Evolutionary conservation across 2,888 invertebrate species (phyloP).

Genomic region (Dryobota labecula): DNA sequence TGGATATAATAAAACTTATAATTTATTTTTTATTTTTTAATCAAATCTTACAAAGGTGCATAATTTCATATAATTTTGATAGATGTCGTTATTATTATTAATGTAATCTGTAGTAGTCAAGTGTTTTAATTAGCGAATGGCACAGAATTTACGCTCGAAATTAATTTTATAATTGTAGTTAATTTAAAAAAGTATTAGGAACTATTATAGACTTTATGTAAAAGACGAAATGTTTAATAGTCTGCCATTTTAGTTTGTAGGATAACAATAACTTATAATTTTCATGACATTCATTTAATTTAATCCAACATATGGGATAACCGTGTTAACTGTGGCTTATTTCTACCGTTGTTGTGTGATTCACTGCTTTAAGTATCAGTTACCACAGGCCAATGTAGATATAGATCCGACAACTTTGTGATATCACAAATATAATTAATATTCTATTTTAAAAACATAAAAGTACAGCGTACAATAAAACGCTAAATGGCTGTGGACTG

Average conservation of each 20-base stretch:
- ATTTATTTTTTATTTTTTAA: constrained; percentile 25
- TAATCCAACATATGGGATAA: constrained; percentile 19
- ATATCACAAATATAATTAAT: constrained; percentile 8
- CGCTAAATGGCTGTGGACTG: constrained; percentile 71
- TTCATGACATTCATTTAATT: constrained; percentile 57
- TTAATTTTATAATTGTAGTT: constrained; percentile 38
- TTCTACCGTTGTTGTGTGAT: constrained; percentile 33
- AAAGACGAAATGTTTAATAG: constrained; percentile 44
- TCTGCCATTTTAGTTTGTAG: constrained; percentile 59
- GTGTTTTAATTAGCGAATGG: constrained; percentile 43
- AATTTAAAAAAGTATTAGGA: constrained; percentile 56
- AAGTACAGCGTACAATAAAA: constrained; percentile 33
- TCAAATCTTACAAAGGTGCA: constrained; percentile 32
- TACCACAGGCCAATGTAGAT: constrained; percentile 45
- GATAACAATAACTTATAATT: constrained; percentile 28
- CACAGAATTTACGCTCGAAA: constrained; percentile 44
- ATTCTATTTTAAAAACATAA: background rate
- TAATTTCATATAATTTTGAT: constrained; percentile 45
- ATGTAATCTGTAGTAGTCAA: constrained; percentile 51
- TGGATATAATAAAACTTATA: constrained; percentile 11
- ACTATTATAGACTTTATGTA: constrained; percentile 43
- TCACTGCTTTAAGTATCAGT: constrained; percentile 41
- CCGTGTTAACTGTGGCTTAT: constrained; percentile 34
- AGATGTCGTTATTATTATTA: constrained; percentile 39
- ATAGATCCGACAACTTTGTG: constrained; percentile 7